These are phyloP conservation scores for Calephelis perditalis DNA, from an alignment of 2,888 invertebrate species.

Conservation along the genomic window DNA sequence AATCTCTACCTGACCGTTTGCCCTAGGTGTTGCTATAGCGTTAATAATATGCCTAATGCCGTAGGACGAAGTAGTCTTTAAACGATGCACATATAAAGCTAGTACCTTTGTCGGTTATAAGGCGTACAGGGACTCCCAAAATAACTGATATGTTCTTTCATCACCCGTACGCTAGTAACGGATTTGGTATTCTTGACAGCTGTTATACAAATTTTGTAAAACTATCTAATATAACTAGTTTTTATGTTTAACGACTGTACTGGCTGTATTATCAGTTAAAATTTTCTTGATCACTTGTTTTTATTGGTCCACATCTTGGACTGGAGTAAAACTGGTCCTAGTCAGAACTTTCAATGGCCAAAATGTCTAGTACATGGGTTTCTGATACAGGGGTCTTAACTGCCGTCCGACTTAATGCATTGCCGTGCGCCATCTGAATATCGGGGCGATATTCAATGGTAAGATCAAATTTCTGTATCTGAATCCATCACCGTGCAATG, in stretches of 20 bases:
- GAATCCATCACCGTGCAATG: background rate
- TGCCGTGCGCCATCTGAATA: background rate
- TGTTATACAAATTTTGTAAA: no score
- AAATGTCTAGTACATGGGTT: background rate
- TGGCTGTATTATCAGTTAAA: conserved; percentile 18
- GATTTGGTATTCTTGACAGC: no score
- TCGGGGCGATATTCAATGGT: background rate
- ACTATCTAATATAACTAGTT: no score
- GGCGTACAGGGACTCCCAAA: no score
- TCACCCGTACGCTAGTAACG: no score
- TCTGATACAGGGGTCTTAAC: background rate
- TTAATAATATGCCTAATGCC: no score
- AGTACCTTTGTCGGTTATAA: no score
- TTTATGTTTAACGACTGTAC: background rate
- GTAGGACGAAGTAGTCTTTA: no score
- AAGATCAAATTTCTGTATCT: conserved; percentile 2
- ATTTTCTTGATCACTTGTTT: conserved; percentile 20
- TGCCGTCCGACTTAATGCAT: background rate
- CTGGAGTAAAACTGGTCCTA: background rate
- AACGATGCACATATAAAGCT: no score
- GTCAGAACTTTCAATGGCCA: background rate
- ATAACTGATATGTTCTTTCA: no score
- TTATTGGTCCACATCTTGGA: background rate
- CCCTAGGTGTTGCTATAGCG: no score
- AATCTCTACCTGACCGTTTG: no score